Conservation (phyloP, 2,797 vertebrate genomes). For the Cirrhinus mrigala region DNA sequence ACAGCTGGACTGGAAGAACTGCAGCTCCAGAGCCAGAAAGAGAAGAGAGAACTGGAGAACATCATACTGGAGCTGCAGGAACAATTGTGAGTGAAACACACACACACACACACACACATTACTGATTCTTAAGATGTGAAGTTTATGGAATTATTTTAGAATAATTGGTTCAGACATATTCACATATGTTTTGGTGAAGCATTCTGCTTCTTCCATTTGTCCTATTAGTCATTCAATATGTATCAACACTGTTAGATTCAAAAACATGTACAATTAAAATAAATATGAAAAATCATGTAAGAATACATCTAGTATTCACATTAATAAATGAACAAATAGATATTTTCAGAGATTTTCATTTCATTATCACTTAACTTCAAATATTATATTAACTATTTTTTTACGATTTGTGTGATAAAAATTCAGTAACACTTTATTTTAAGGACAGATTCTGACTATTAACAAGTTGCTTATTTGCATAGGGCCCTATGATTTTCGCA, state of each 20-base stretch:
- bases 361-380: neutral
- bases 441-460: too few species aligned
- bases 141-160: neutral
- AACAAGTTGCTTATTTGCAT: too few species aligned
- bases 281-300: neutral
- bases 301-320: too few species aligned
- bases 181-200: neutral
- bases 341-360: neutral
- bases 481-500: too few species aligned
- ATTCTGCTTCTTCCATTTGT: neutral
- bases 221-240: neutral
- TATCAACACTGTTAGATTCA: neutral
- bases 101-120: neutral
- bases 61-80: slow-evolving; percentile 89
- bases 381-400: too few species aligned
- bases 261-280: neutral
- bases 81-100: slow-evolving; percentile 80
- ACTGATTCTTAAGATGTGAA: neutral
- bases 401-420: too few species aligned
- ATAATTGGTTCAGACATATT: neutral
- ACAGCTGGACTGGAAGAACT: slow-evolving; percentile 83
- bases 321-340: neutral
- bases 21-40: slow-evolving; percentile 84
- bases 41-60: slow-evolving; percentile 87
- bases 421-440: too few species aligned